Evolutionary conservation across 2,113 vertebrate genomes (phyloP).

Genomic region (Eulacestoma nigropectus): DNA sequence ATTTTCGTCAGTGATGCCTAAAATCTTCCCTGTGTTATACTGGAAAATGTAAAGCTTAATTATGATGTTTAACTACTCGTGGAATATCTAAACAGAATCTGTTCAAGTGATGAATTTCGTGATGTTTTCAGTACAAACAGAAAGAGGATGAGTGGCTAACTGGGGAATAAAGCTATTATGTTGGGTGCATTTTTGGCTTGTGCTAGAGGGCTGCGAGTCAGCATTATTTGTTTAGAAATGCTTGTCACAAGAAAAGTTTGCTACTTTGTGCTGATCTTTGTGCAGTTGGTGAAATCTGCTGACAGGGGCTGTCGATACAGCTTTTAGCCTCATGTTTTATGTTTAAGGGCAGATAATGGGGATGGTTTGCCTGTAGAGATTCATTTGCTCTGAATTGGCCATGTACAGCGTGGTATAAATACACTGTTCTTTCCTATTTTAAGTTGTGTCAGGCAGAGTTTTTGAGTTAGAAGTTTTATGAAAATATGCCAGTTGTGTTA

Average conservation of each 20-base stretch:
- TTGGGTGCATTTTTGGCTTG: conserved; percentile 20
- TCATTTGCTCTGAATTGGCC: not conserved
- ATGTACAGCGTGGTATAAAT: not conserved
- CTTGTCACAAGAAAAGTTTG: conserved; percentile 49
- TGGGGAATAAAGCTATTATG: conserved; percentile 4
- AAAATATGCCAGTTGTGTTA: not conserved
- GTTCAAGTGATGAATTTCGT: not conserved
- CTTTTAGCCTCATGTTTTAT: not conserved
- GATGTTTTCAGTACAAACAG: not conserved
- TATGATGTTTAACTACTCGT: not conserved
- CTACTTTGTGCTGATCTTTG: conserved; percentile 48
- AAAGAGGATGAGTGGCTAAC: conserved; percentile 11
- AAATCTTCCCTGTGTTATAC: not conserved
- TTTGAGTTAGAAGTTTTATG: not conserved
- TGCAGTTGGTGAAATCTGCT: conserved; percentile 36
- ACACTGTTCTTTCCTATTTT: not conserved
- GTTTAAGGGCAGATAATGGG: not conserved
- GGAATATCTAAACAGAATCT: not conserved
- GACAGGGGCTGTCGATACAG: not conserved
- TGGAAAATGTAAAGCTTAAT: not conserved
- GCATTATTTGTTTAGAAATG: conserved; percentile 49
- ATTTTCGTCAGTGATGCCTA: not conserved
- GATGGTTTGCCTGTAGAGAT: not conserved
- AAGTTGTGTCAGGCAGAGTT: not conserved
- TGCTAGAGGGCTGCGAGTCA: not conserved